These are phyloP conservation scores for Troides oblongomaculatus DNA, from an alignment of 2,888 invertebrate genomes.

Conservation along the genomic window DNA sequence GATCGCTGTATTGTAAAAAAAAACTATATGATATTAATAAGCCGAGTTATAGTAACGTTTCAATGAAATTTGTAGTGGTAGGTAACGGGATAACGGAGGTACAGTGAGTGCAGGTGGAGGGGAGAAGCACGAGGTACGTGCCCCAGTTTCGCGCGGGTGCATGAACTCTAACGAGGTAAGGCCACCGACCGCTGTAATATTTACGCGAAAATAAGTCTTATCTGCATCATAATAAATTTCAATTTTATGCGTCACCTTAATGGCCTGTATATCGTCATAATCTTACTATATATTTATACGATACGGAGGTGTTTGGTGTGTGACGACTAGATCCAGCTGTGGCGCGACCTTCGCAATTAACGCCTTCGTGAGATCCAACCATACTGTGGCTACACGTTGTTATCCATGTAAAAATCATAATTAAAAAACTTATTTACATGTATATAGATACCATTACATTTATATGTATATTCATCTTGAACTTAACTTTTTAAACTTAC, in stretches of 20 bases:
- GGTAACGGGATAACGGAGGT: constrained; percentile 59
- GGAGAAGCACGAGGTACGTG: constrained; percentile 71
- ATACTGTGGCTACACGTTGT: constrained; percentile 30
- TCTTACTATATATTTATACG: constrained; percentile 70
- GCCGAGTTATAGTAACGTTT: constrained; percentile 63
- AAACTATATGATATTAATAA: constrained; percentile 44
- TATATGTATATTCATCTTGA: neutral
- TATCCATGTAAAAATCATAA: neutral
- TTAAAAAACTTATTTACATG: neutral
- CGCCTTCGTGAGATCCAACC: constrained; percentile 56
- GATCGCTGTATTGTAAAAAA: constrained; percentile 43
- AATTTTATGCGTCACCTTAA: constrained; percentile 42
- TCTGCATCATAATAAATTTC: constrained; percentile 41
- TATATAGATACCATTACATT: neutral
- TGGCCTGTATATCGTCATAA: constrained; percentile 68
- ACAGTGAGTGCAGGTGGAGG: constrained; percentile 44
- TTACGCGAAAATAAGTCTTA: constrained; percentile 59
- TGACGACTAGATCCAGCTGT: constrained; percentile 73
- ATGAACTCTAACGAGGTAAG: constrained; percentile 81
- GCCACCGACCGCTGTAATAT: constrained; percentile 72
- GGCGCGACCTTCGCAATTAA: constrained; percentile 73
- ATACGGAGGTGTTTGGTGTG: constrained; percentile 66
- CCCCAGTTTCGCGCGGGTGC: constrained; percentile 79
- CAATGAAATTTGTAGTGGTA: constrained; percentile 73
- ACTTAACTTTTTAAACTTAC: no score